Percentiles rank a stretch among this genome's conserved stretches.
Conservation (phyloP, 2,888 invertebrate species). For the Microplitis deprimator region DNA sequence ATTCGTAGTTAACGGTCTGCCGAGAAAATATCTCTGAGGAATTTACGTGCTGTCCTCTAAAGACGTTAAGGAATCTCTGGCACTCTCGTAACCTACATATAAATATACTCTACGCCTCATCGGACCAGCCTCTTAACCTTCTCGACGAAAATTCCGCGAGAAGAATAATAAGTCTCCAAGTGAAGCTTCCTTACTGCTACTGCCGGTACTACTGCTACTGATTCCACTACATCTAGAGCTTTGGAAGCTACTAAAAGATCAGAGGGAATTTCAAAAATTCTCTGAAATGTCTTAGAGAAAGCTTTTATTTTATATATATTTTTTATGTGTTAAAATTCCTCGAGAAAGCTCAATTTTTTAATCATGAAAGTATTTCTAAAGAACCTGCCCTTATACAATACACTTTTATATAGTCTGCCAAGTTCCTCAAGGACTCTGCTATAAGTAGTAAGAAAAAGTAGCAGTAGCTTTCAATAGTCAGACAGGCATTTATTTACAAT, state of each 20-base stretch:
- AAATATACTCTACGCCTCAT: slow-evolving; percentile 29
- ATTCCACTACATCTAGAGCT: not conserved
- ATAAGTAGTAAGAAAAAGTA: not conserved
- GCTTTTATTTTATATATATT: not conserved
- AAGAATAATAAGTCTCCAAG: slow-evolving; percentile 37
- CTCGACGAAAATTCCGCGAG: slow-evolving; percentile 32
- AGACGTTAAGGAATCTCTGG: slow-evolving; percentile 56
- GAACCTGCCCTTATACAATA: not conserved
- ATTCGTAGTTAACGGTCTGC: not conserved
- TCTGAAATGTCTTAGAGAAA: not conserved
- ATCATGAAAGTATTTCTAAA: not conserved
- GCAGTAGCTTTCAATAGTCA: not conserved
- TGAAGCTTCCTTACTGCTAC: not conserved
- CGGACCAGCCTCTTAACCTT: slow-evolving; percentile 30
- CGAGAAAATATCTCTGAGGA: slow-evolving; percentile 50
- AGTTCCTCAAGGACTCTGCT: not conserved
- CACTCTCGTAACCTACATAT: slow-evolving; percentile 43
- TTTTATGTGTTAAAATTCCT: not conserved
- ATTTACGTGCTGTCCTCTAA: slow-evolving; percentile 51
- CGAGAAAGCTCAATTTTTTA: not conserved
- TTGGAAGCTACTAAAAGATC: not conserved
- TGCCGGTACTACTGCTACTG: not conserved
- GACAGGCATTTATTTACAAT: not conserved
- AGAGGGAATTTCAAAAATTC: slow-evolving; percentile 13
- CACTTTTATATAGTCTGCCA: not conserved